These are phyloP conservation scores for Setipinna tenuifilis DNA, from an alignment of 2,797 vertebrate species.

Conservation along the genomic window DNA sequence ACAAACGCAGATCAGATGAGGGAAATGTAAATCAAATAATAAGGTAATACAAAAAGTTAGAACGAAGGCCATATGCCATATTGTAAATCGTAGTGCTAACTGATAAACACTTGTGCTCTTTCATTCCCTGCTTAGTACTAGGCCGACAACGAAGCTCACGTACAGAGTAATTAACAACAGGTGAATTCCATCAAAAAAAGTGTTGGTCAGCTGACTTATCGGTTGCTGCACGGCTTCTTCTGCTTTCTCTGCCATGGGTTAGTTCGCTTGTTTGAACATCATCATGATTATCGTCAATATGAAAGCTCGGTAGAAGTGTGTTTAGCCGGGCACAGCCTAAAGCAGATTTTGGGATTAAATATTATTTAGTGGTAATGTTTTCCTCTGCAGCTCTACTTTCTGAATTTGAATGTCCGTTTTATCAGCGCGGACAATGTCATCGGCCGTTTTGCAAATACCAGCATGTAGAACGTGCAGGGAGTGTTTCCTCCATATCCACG, in stretches of 20 bases:
- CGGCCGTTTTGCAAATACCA: conserved; percentile 76
- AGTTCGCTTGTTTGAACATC: neutral
- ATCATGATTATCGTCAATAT: neutral
- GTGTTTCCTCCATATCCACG: conserved; percentile 11
- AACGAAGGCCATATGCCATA: no score
- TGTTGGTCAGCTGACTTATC: neutral
- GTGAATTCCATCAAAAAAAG: no score
- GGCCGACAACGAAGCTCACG: no score
- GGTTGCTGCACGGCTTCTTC: neutral
- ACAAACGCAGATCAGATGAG: no score
- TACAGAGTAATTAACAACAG: no score
- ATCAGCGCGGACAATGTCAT: conserved; percentile 60
- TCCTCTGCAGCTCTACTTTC: conserved; percentile 70
- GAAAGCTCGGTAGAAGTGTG: neutral
- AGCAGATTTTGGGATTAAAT: neutral
- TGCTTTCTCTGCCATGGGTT: neutral
- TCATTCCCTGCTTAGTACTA: no score
- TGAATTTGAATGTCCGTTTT: conserved; percentile 63
- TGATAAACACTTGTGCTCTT: no score
- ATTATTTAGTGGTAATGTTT: conserved; percentile 67
- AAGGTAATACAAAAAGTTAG: no score
- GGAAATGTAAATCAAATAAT: no score
- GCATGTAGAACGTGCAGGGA: conserved; percentile 50
- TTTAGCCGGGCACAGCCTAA: neutral
- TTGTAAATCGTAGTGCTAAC: no score